Conservation (phyloP, 2,113 vertebrate genomes). For the Isichthys henryi region DNA sequence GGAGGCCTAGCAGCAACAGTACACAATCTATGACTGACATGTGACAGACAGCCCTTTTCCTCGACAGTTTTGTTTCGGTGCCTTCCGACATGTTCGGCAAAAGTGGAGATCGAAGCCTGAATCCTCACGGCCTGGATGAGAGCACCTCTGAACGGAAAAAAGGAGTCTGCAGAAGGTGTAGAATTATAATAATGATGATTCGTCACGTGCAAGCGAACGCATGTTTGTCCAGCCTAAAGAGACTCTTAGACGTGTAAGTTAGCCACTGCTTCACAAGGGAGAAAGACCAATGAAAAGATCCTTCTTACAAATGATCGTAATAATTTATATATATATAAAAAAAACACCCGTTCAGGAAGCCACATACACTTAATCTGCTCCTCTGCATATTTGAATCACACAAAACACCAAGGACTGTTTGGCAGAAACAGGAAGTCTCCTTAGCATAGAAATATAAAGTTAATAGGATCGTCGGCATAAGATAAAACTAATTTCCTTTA, state of each 20-base stretch:
- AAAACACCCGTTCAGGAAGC: neutral
- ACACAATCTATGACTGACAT: neutral
- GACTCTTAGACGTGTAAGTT: neutral
- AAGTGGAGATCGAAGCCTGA: neutral
- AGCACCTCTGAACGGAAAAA: neutral
- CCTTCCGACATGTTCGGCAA: neutral
- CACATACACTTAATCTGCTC: neutral
- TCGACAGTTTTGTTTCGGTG: neutral
- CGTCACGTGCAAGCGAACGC: neutral
- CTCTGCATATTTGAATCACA: neutral
- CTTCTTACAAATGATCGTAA: neutral
- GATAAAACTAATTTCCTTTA: neutral
- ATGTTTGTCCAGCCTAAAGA: neutral
- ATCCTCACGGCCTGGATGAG: neutral
- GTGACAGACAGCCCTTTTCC: neutral
- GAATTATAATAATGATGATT: neutral
- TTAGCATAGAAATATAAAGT: neutral
- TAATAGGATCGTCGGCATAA: neutral
- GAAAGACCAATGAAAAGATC: neutral
- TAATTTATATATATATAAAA: neutral
- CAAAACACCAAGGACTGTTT: neutral
- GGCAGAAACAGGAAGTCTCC: neutral
- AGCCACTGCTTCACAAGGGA: neutral
- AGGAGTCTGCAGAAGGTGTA: neutral
- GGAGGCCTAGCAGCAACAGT: neutral